Evolutionary conservation across 2,888 invertebrate genomes (phyloP), one percentile per base, ranked within the genome.

Genomic region (Zaprionus lineosus): DNA sequence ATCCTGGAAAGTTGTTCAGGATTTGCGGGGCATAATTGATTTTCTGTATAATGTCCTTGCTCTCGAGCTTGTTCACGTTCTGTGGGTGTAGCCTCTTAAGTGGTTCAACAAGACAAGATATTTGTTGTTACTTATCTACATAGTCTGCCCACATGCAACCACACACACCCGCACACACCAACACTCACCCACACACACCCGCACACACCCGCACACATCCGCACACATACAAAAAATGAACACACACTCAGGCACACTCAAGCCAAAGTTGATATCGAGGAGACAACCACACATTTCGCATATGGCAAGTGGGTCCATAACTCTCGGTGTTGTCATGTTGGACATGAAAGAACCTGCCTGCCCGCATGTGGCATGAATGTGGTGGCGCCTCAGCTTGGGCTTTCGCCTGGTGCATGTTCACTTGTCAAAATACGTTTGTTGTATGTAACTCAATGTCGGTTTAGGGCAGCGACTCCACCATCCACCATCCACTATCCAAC

Each of bases 381-480:
- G 28, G 7, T 60, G 37, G 28, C 33, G 31, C 34, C 53, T 21
- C 19, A 51, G 26, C 56, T 57, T 14, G 41, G 46, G 55, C 48
- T 74, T 57, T 46, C 56, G 41, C 15, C 46, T 48, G 62, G 58
- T 65, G 76, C 81, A 76, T 78, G 78, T 79, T 79, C 81, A 73
- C 77, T 83, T 78, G 84, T 78, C 78, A 83, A 78, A 78, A 78
- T 83, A 68, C 84, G 77, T 78, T 83, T 78, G 84, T 68, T 79
- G 81, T 70, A 62, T 78, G 84, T 83, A 76, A 76, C 78, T 83
- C 81, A 83, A 73, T 83, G 77, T 78, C 77, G 79, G 81, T 62
- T 82, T 81, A 71, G 74, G 61, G 55, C 65, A 36, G 58, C 40
- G 26, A 14, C 56, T 40, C 36, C n/a, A 41, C 24, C 15, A 11